Percentiles rank a stretch among this genome's conserved stretches.
Evolutionary conservation across 1,140 invertebrate genomes (phyloP).

Genomic region (Gonioctena quinquepunctata): DNA sequence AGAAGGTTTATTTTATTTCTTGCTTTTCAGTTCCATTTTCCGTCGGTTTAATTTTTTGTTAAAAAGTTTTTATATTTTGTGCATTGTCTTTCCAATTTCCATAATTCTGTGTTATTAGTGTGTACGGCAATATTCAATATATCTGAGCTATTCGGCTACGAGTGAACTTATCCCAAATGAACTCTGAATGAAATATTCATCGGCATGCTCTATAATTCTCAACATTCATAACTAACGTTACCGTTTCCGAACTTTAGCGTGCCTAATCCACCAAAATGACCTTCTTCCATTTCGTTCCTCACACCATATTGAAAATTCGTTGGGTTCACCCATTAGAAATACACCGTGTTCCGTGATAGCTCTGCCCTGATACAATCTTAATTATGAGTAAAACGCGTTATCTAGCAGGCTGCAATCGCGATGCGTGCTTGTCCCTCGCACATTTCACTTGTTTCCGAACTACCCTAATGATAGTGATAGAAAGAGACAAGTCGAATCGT

Average conservation of each 20-base stretch:
- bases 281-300: conserved; percentile 4
- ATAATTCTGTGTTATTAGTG: too few relatives aligned
- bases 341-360: conserved; percentile 44
- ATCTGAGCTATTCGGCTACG: too few relatives aligned
- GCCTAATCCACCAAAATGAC: conserved; percentile 14
- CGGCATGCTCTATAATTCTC: too few relatives aligned
- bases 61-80: too few relatives aligned
- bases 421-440: conserved; percentile 50
- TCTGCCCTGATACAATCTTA: conserved; percentile 45
- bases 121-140: too few relatives aligned
- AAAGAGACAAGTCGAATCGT: conserved; percentile 10
- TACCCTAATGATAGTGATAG: conserved; percentile 26
- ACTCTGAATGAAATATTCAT: too few relatives aligned
- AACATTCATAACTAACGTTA: too few relatives aligned
- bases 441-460: conserved; percentile 42
- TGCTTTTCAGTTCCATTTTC: too few relatives aligned
- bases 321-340: conserved; percentile 43
- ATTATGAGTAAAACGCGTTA: conserved; percentile 54
- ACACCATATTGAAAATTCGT: conserved; percentile 52
- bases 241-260: not conserved
- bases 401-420: conserved; percentile 45
- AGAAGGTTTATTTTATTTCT: too few relatives aligned
- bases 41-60: too few relatives aligned
- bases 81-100: too few relatives aligned
- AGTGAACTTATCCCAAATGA: too few relatives aligned